Base-by-base conservation (phyloP, 2,113 vertebrate genomes). In the Amazona guildingii region DNA sequence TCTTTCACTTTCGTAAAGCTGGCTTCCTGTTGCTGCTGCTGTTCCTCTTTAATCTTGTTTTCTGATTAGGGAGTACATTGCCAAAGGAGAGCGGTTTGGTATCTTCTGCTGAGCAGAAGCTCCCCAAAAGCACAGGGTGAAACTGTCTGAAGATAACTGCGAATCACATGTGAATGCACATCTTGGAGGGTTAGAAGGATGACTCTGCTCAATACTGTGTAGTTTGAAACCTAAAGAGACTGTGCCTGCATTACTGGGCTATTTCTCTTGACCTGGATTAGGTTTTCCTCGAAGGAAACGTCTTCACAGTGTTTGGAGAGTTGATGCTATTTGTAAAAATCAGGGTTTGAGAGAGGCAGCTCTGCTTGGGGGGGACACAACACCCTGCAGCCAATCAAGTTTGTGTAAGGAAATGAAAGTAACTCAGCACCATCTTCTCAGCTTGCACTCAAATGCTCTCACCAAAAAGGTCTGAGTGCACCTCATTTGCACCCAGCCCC, bases 1-100 rank as follows among this genome's bases (percentile, higher is more conserved):
- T 91, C 93, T 96, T 96, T 96, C 88, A 84, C 92, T 97, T 95
- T 95, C 88, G 20, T 83, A 66, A 86, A 84, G 92, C 91, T 92
- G 91, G 27, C 52, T 91, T 95, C 77, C 88, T 88, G 5, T 59
- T 11, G 13, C 80, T 88, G 72, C 83, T 92, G 73, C 73, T 62
- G 61, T 76, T 91, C 19, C 29, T 91, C 75, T 89, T 89, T 94
- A 95, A 96, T 96, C 94, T 72, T 61, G 84, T 95, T 95, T 92
- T 82, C 70, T 76, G 74, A 81, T 92, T 94, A 95, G 77, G 66
- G 55, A 48, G 39, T 48, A 4, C 57, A 82, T 69, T 86, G 83
- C 55, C 27, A 67, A 78, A 83, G 62, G 29, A 88, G 95, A 55
- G 31, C 52, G 59, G 70, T 94, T 93, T 52, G 37, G 51, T 69